Evolutionary conservation across 1,140 invertebrate genomes (phyloP).

Genomic region (Drosophila prosaltans): DNA sequence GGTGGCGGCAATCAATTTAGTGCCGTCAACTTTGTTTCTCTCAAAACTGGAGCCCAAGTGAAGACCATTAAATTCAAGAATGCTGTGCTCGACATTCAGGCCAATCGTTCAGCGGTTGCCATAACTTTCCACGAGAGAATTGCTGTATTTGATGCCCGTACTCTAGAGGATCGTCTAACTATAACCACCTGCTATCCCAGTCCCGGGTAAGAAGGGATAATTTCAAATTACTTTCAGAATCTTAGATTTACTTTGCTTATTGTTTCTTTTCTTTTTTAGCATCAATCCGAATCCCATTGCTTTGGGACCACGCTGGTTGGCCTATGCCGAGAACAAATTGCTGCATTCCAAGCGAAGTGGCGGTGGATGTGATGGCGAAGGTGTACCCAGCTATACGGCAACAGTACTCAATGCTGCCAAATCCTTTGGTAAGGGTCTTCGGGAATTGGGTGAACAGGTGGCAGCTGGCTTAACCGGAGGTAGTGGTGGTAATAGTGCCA

Average conservation of each 20-base stretch:
- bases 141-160: conserved; percentile 94
- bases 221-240: neutral
- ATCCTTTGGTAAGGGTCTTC: conserved; percentile 91
- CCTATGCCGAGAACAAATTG: conserved; percentile 93
- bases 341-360: conserved; percentile 92
- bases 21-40: conserved; percentile 94
- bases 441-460: conserved; percentile 96
- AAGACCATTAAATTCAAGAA: conserved; percentile 97
- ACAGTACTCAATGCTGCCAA: conserved; percentile 98
- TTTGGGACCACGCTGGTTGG: conserved; percentile 91
- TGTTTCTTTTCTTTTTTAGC: conserved; percentile 84
- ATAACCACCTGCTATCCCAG: conserved; percentile 95
- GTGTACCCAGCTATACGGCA: conserved; percentile 96
- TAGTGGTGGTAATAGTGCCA: conserved; percentile 77
- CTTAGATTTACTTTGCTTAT: neutral
- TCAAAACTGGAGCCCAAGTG: conserved; percentile 94
- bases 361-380: conserved; percentile 91
- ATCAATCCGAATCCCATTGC: conserved; percentile 94
- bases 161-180: conserved; percentile 92
- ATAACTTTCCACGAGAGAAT: conserved; percentile 95
- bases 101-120: conserved; percentile 92
- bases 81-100: conserved; percentile 93
- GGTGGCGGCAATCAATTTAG: conserved; percentile 86
- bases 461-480: conserved; percentile 91
- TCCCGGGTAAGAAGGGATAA: conserved; percentile 84